Percentiles rank a stretch among this genome's conserved stretches.
These are phyloP conservation scores for Drosophila yakuba DNA, from an alignment of 1,140 invertebrate genomes.

Conservation along the genomic window DNA sequence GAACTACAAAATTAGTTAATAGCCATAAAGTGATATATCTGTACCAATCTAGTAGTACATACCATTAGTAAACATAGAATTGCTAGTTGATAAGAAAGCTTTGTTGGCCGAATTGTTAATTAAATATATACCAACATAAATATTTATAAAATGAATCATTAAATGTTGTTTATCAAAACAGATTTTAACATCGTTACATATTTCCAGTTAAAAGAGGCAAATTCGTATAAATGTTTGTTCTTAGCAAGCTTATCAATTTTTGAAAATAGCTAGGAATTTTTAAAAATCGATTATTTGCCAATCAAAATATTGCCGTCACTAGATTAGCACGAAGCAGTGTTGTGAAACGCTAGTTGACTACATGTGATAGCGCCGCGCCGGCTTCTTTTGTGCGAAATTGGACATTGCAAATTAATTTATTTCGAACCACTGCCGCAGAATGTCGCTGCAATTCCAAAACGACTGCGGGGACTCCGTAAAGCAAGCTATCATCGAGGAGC, in stretches of 20 bases:
- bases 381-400: slow-evolving; percentile 32
- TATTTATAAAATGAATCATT: no score
- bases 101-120: background rate
- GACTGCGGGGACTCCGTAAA: slow-evolving; percentile 78
- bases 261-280: background rate
- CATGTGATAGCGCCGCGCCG: slow-evolving; percentile 34
- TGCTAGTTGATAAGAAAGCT: background rate
- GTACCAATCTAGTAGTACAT: background rate
- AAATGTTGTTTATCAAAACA: no score
- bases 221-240: no score
- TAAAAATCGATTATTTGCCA: background rate
- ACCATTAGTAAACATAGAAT: background rate
- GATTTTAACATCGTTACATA: no score
- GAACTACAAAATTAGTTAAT: background rate
- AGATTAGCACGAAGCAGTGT: background rate
- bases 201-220: no score
- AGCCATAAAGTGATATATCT: background rate
- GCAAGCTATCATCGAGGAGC: slow-evolving; percentile 79
- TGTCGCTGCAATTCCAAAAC: slow-evolving; percentile 78
- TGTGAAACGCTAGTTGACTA: background rate
- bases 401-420: slow-evolving; percentile 20
- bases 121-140: no score
- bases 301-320: background rate
- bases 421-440: slow-evolving; percentile 16
- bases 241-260: background rate